These are phyloP conservation scores for Andricus quercusramuli DNA, from an alignment of 2,888 invertebrate species.

Conservation along the genomic window DNA sequence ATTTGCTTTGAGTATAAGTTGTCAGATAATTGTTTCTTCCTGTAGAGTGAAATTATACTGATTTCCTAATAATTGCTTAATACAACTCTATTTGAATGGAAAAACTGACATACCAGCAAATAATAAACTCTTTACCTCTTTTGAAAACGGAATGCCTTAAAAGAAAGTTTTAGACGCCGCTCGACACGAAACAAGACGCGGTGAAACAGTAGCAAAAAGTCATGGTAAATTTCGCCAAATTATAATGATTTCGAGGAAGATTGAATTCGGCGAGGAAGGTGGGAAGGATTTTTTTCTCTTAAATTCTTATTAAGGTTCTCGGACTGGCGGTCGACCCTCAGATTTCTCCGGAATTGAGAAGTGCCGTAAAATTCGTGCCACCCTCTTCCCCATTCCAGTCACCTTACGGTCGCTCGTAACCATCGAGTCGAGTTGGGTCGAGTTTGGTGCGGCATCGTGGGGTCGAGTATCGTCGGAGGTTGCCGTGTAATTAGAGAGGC, in stretches of 20 bases:
- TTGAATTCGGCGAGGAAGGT: background rate
- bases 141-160: background rate
- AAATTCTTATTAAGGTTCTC: conserved; percentile 9
- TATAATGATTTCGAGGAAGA: conserved; percentile 3
- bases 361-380: conserved; percentile 55
- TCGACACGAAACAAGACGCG: background rate
- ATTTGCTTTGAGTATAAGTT: too few relatives aligned
- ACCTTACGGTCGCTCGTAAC: conserved; percentile 50
- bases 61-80: too few relatives aligned
- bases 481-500: conserved; percentile 67
- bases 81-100: too few relatives aligned
- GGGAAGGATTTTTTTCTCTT: conserved; percentile 8
- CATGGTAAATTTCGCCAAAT: background rate
- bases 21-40: too few relatives aligned
- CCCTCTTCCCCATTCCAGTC: conserved; percentile 52
- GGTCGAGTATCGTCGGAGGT: conserved; percentile 63
- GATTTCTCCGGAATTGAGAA: conserved; percentile 55
- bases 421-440: conserved; percentile 50
- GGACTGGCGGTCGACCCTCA: conserved; percentile 42
- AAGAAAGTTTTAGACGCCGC: background rate
- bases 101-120: background rate
- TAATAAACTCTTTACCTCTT: background rate
- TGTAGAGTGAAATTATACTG: too few relatives aligned
- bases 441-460: conserved; percentile 50
- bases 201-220: conserved; percentile 8